phyloP scores from a whole-genome alignment of 1,140 invertebrate genomes.

The Glossosoma conforme region DNA sequence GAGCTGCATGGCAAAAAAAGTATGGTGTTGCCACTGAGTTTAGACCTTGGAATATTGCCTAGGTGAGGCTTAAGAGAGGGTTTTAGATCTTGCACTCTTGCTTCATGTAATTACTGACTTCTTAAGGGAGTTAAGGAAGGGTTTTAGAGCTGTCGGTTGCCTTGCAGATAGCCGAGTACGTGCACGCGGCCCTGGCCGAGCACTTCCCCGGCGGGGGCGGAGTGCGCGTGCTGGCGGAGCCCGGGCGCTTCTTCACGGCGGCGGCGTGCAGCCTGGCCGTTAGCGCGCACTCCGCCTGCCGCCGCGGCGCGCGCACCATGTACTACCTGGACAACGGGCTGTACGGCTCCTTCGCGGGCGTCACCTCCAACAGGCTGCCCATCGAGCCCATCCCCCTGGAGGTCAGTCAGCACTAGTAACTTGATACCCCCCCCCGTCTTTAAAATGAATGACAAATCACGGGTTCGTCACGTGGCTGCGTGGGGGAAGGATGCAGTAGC shows the following conservation, averaged over 20 bases:
- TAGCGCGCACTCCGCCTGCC: conserved; percentile 49
- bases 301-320: conserved; percentile 58
- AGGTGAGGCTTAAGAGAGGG: too few relatives aligned
- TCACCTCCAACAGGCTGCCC: conserved; percentile 88
- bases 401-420: too few relatives aligned
- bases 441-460: too few relatives aligned
- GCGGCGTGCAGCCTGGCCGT: conserved; percentile 91
- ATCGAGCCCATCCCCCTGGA: conserved; percentile 65
- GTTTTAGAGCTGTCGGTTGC: neutral
- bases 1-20: too few relatives aligned
- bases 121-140: too few relatives aligned
- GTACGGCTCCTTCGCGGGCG: conserved; percentile 96
- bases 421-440: too few relatives aligned
- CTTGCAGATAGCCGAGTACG: conserved; percentile 59
- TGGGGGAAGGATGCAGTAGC: too few relatives aligned
- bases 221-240: conserved; percentile 91
- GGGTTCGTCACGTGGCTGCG: too few relatives aligned
- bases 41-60: too few relatives aligned
- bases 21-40: neutral
- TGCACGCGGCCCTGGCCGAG: conserved; percentile 69
- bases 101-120: too few relatives aligned
- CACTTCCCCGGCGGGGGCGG: conserved; percentile 69
- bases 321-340: conserved; percentile 98
- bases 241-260: conserved; percentile 90
- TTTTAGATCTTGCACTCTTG: too few relatives aligned